Evolutionary conservation across 2,888 invertebrate genomes (phyloP).

Genomic region (Coelinius sp.): DNA sequence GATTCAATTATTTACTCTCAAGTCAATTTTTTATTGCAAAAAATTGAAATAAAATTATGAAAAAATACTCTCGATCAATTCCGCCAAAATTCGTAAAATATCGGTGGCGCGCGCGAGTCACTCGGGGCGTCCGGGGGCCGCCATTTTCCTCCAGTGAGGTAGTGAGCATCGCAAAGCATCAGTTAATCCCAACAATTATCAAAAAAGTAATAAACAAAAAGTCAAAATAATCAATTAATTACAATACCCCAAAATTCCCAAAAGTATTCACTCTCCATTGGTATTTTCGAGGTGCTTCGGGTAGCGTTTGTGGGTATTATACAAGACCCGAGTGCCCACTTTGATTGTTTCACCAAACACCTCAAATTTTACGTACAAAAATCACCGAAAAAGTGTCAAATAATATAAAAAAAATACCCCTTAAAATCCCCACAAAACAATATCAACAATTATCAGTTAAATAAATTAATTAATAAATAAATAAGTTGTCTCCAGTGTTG

Average conservation of each 20-base stretch:
- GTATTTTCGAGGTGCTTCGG: constrained; percentile 54
- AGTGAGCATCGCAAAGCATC: constrained; percentile 63
- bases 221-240: neutral
- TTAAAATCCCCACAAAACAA: too few species aligned
- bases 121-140: constrained; percentile 63
- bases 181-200: constrained; percentile 15
- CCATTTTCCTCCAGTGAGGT: constrained; percentile 69
- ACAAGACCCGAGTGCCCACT: constrained; percentile 56
- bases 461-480: too few species aligned
- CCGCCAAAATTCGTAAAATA: constrained; percentile 58
- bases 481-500: neutral
- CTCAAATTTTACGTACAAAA: neutral
- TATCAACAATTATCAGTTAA: too few species aligned
- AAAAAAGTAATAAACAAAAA: neutral
- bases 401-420: too few species aligned
- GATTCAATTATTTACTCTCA: too few species aligned
- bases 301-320: constrained; percentile 57
- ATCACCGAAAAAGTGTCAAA: neutral
- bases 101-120: constrained; percentile 66
- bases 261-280: too few species aligned
- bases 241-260: neutral
- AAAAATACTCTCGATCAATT: constrained; percentile 25
- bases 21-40: too few species aligned
- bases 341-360: constrained; percentile 29
- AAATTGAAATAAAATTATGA: neutral